Percentiles rank a stretch among this genome's conserved stretches.
Conservation (phyloP, 2,797 vertebrate genomes). For the Anguilla marmorata region DNA sequence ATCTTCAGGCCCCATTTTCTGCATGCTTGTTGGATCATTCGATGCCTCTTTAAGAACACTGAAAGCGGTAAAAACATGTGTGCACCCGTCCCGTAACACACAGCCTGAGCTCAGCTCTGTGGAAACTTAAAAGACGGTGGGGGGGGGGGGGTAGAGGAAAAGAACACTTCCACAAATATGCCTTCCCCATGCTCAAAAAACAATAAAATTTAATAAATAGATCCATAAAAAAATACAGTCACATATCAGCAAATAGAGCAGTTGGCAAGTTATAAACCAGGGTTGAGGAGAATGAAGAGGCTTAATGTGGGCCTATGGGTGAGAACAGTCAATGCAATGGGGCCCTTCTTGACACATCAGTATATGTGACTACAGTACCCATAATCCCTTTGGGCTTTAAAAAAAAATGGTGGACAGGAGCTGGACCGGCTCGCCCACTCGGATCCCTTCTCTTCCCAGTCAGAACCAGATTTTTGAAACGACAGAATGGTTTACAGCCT, state of each 20-base stretch:
- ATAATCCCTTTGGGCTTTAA: background rate
- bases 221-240: background rate
- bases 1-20: background rate
- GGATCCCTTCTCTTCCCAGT: conserved; percentile 81
- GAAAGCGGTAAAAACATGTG: background rate
- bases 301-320: conserved; percentile 49
- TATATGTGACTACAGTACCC: background rate
- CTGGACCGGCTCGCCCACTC: conserved; percentile 51
- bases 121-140: background rate
- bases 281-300: conserved; percentile 57
- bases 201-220: conserved; percentile 36
- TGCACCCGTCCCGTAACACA: background rate
- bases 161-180: background rate
- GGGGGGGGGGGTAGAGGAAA: background rate
- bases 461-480: conserved; percentile 69
- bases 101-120: background rate
- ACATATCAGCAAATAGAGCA: background rate
- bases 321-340: background rate
- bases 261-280: conserved; percentile 46
- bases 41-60: conserved; percentile 38
- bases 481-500: conserved; percentile 10
- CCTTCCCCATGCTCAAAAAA: conserved; percentile 18
- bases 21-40: conserved; percentile 36
- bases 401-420: background rate
- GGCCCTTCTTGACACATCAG: background rate